A percentile compares a stretch with the other conserved stretches of the same genome.
These are phyloP conservation scores for Cassiopea andromeda DNA, from an alignment of 30 jellyfish, hydroid and myxozoan species.

Conservation along the genomic window DNA sequence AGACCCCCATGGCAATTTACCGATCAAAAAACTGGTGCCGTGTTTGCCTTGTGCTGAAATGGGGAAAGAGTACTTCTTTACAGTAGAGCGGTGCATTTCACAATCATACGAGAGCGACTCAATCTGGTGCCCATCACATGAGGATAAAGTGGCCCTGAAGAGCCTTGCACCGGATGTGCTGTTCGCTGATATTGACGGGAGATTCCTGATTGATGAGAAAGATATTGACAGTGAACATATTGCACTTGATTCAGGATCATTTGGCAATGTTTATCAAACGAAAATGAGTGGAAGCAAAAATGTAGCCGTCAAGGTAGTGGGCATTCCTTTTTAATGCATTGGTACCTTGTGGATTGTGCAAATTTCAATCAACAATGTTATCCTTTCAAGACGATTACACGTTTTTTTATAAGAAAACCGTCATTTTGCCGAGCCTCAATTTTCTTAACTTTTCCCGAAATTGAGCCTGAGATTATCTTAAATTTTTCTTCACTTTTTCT, in stretches of 20 bases:
- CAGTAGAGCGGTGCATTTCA: conserved; percentile 68
- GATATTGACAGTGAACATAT: conserved; percentile 51
- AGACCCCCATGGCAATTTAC: conserved; percentile 43
- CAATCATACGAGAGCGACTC: conserved; percentile 80
- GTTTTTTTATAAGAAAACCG: too few relatives aligned
- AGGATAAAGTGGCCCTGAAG: conserved; percentile 49
- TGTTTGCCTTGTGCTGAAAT: conserved; percentile 60
- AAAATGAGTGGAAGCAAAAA: conserved; percentile 58
- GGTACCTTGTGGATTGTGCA: background rate
- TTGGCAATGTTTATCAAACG: conserved; percentile 83
- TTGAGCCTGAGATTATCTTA: too few relatives aligned
- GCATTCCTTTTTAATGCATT: background rate
- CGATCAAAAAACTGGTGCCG: conserved; percentile 67
- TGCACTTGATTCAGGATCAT: conserved; percentile 87
- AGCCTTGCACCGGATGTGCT: conserved; percentile 91
- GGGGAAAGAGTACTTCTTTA: conserved; percentile 41
- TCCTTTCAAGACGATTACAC: too few relatives aligned
- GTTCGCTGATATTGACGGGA: conserved; percentile 82
- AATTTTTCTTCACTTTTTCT: too few relatives aligned
- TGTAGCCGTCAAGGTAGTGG: conserved; percentile 82
- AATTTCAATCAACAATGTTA: too few relatives aligned
- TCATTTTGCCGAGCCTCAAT: too few relatives aligned
- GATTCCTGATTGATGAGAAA: conserved; percentile 49
- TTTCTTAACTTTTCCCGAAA: too few relatives aligned
- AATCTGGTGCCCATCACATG: conserved; percentile 82